A percentile compares a stretch with the other conserved stretches of the same genome.
Conservation (phyloP, 37 sponge, comb jelly and placozoan genomes). For the Crambe crambe region DNA sequence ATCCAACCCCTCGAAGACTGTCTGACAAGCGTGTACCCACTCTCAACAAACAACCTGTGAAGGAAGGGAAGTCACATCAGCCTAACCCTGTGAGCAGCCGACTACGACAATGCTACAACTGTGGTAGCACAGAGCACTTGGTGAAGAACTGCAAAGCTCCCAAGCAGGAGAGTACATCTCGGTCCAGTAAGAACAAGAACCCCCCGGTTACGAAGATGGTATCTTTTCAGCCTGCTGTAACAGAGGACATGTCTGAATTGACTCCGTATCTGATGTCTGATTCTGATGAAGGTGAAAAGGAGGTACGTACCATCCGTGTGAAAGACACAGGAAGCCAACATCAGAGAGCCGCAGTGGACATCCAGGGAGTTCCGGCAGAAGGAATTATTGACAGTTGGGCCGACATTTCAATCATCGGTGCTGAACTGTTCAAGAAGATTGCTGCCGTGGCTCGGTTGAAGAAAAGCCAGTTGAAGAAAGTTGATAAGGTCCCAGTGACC, state of each 20-base stretch:
- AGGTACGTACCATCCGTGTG: too few relatives aligned
- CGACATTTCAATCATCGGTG: background rate
- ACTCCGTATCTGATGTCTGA: too few relatives aligned
- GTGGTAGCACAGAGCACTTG: too few relatives aligned
- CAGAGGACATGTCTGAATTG: too few relatives aligned
- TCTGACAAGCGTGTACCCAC: background rate
- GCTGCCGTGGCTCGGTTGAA: background rate
- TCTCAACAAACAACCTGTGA: background rate
- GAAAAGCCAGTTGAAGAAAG: background rate
- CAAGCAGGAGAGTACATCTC: too few relatives aligned
- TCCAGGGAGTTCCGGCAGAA: background rate
- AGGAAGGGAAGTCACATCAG: background rate
- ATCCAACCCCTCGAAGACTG: too few relatives aligned
- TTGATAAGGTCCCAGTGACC: conserved; percentile 14
- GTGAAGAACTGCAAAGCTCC: too few relatives aligned
- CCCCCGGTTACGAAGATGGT: too few relatives aligned
- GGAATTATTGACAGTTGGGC: background rate
- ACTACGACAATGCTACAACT: too few relatives aligned
- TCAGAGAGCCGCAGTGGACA: background rate
- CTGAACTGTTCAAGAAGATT: background rate
- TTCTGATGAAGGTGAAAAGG: too few relatives aligned
- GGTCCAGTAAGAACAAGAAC: too few relatives aligned
- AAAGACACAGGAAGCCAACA: background rate
- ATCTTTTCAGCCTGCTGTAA: too few relatives aligned
- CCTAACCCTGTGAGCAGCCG: background rate